Conservation (phyloP, 92 coral and sea anemone species). For the Epizoanthus ramosus region DNA sequence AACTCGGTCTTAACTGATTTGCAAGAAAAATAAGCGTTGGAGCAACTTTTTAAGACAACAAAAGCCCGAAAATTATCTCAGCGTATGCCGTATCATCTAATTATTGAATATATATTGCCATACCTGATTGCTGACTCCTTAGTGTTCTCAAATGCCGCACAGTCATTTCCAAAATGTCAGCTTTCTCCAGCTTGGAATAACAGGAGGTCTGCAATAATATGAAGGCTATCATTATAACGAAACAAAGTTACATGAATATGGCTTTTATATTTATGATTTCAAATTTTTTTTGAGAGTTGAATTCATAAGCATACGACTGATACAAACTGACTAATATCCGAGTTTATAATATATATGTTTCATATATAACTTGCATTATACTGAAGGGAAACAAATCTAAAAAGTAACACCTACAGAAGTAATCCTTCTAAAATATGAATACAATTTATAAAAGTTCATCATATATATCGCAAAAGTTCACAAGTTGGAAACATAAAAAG, state of each 20-base stretch:
- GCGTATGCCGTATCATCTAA: slow-evolving; percentile 49
- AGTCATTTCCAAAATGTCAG: slow-evolving; percentile 86
- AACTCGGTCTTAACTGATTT: not conserved
- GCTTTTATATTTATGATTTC: not conserved
- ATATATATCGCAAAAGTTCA: too few species aligned
- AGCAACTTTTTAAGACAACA: too few species aligned
- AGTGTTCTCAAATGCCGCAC: slow-evolving; percentile 75
- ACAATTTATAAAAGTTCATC: too few species aligned
- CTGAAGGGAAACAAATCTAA: too few species aligned
- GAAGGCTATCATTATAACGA: not conserved
- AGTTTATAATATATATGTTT: too few species aligned
- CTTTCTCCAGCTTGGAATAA: slow-evolving; percentile 84
- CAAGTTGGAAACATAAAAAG: too few species aligned
- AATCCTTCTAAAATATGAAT: too few species aligned
- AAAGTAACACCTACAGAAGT: too few species aligned
- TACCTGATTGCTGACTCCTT: slow-evolving; percentile 55
- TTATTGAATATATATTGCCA: not conserved
- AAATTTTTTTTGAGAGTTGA: not conserved
- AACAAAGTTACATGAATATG: not conserved
- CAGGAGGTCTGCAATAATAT: slow-evolving; percentile 69
- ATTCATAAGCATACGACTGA: not conserved
- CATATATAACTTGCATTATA: too few species aligned
- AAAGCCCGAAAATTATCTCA: not conserved
- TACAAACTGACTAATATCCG: too few species aligned
- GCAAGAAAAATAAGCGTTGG: too few species aligned